Conservation (phyloP, 2,797 vertebrate genomes). For the Chelidonichthys spinosus region DNA sequence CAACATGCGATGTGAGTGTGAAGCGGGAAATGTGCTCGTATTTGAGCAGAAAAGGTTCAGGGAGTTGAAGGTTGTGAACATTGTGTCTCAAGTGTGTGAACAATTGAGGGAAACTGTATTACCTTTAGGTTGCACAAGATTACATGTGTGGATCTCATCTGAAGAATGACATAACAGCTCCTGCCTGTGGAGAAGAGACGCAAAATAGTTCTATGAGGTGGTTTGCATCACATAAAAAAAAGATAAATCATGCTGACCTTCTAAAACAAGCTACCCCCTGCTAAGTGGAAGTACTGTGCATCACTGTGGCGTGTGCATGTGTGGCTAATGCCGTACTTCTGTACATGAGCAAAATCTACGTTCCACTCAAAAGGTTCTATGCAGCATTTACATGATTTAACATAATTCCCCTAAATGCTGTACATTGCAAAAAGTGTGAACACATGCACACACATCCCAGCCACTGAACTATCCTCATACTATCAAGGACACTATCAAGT, state of each 20-base stretch:
- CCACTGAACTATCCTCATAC: background rate
- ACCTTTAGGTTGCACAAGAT: background rate
- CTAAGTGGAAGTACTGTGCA: background rate
- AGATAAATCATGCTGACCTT: background rate
- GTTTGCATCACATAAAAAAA: background rate
- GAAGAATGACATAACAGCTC: background rate
- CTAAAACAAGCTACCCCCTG: slow-evolving; percentile 17
- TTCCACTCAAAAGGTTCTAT: background rate
- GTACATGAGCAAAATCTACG: background rate
- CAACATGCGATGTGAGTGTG: no score
- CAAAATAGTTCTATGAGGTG: background rate
- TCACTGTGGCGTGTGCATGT: background rate
- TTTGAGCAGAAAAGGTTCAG: no score
- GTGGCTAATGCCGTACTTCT: background rate
- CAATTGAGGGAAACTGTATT: background rate
- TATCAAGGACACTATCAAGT: background rate
- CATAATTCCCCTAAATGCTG: background rate
- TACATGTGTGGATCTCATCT: background rate
- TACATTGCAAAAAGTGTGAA: background rate
- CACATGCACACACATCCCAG: background rate
- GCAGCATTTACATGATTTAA: background rate
- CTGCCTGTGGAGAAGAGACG: background rate
- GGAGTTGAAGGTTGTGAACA: no score
- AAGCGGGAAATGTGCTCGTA: no score
- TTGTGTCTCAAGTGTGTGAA: no score